Base-by-base conservation (phyloP, 2,888 invertebrate species). In the Stenichneumon culpator region DNA sequence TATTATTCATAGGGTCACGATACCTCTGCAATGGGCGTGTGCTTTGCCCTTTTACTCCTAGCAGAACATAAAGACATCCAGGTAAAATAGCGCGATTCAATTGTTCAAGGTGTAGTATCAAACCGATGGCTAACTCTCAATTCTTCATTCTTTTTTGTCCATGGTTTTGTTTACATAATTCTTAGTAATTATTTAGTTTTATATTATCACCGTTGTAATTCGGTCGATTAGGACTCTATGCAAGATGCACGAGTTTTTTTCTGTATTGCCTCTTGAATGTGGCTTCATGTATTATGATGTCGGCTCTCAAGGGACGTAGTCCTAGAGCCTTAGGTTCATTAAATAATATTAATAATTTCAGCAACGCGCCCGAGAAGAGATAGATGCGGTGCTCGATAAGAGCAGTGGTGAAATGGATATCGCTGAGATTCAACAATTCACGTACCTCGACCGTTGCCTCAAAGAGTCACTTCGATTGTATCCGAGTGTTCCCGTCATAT, bases 401-500 rank as follows among this genome's bases (percentile, higher is more conserved):
- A 93, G 94, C n/a, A 90, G 92, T 14, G 95, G 92, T 0, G 94
- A 95, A 1, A 91, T 94, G 0, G 94, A 95, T 1, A 95, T 94
- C 2, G 95, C 95, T 63, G 96, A 96, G 88, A 92, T 97, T 25
- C 92, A 95, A 83, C 95, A 95, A 79, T 95, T 97, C 96, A 95
- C 95, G 82, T 97, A 96, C 90, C 94, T 96, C 87, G 97, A 97
- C 88, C 95, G 95, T 88, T 96, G 96, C 87, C 96, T 97, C 75
- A 97, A 97, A 92, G 97, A 97, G 91, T 95, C 96, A 0, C 89
- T 97, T 72, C 93, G 96, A 68, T 91, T 97, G 14, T 96, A 95
- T 87, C 97, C 97, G 2, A 96, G 96, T 88, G 96, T 97, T 5
- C 96, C 96, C 32, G 95, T 96, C 88, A 95, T 97, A 89, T 95